Evolutionary conservation across 2,113 vertebrate species (phyloP).

Genomic region (Hoplias malabaricus): DNA sequence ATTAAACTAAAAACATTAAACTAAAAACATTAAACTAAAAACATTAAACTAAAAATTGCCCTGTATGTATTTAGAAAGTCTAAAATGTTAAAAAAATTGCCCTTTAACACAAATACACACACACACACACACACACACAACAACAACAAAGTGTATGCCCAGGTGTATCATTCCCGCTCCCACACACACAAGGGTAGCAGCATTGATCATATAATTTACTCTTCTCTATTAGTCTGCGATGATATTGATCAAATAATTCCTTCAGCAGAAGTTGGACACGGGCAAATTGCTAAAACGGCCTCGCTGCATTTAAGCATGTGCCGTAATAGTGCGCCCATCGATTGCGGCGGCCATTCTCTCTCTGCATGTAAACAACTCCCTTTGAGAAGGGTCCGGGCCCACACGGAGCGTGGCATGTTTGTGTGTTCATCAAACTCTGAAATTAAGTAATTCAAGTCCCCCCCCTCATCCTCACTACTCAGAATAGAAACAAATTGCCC

Average conservation of each 20-base stretch:
- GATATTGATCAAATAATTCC: conserved; percentile 80
- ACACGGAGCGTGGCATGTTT: conserved; percentile 53
- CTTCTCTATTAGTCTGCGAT: conserved; percentile 73
- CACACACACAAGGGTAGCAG: conserved; percentile 55
- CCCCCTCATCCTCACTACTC: conserved; percentile 42
- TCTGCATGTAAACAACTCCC: conserved; percentile 72
- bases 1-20: no score
- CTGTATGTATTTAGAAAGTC: no score
- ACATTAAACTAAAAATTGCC: no score
- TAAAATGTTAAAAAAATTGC: no score
- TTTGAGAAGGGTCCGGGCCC: conserved; percentile 58
- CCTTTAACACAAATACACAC: not conserved
- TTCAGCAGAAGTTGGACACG: conserved; percentile 65
- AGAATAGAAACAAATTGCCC: conserved; percentile 54
- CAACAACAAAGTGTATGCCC: conserved; percentile 7
- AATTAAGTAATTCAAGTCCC: conserved; percentile 61
- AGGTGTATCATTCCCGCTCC: conserved; percentile 37
- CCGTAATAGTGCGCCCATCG: conserved; percentile 75
- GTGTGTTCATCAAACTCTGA: conserved; percentile 61
- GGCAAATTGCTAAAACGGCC: conserved; percentile 75
- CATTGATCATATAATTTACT: conserved; percentile 83
- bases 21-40: no score
- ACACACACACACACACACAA: conserved; percentile 13
- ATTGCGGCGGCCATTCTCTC: conserved; percentile 62
- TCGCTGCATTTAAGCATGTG: conserved; percentile 69